phyloP scores from a whole-genome alignment of 1,140 invertebrate species.

The Teleopsis dalmanni region DNA sequence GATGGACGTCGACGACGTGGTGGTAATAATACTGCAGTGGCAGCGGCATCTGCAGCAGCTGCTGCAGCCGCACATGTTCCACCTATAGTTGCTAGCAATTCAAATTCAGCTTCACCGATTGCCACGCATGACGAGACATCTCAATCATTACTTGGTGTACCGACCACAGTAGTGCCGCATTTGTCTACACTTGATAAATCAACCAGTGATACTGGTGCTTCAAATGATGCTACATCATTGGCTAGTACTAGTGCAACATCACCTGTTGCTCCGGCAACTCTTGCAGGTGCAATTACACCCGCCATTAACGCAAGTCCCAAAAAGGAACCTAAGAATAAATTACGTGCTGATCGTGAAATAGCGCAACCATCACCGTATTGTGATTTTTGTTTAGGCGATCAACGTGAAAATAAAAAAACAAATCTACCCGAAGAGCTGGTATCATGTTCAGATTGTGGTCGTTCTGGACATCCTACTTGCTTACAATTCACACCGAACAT shows the following conservation, averaged over 20 bases:
- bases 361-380: conserved; percentile 84
- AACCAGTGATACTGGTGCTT: conserved; percentile 27
- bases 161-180: conserved; percentile 37
- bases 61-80: conserved; percentile 26
- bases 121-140: conserved; percentile 37
- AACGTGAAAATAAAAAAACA: conserved; percentile 92
- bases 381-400: conserved; percentile 96
- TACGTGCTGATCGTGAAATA: conserved; percentile 40
- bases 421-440: conserved; percentile 92
- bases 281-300: neutral
- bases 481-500: conserved; percentile 98
- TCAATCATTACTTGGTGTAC: conserved; percentile 45
- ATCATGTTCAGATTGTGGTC: conserved; percentile 96
- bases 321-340: conserved; percentile 24
- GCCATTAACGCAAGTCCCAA: conserved; percentile 17
- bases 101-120: conserved; percentile 36
- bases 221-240: conserved; percentile 33
- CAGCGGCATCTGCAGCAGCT: conserved; percentile 28
- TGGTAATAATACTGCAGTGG: conserved; percentile 26
- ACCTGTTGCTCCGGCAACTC: conserved; percentile 17
- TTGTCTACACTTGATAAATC: conserved; percentile 36
- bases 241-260: conserved; percentile 28
- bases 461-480: conserved; percentile 92
- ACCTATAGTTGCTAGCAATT: conserved; percentile 30
- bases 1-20: conserved; percentile 26